A percentile compares a stretch with the other conserved stretches of the same genome.
These are phyloP conservation scores for Callopanchax toddi DNA, from an alignment of 2,113 vertebrate genomes.

Conservation along the genomic window DNA sequence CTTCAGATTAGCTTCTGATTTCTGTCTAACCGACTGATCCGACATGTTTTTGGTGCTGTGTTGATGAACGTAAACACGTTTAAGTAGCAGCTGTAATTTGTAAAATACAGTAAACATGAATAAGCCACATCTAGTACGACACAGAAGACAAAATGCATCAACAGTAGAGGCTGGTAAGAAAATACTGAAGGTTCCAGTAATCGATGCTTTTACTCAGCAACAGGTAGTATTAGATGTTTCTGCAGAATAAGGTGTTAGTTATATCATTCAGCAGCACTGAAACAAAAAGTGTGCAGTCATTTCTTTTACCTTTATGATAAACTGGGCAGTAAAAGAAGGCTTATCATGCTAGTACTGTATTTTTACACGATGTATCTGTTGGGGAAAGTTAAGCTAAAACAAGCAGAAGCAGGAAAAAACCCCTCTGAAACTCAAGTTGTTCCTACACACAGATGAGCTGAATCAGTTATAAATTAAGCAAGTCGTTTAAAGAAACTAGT, in stretches of 20 bases:
- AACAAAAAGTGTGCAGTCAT: not conserved
- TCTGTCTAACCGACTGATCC: too few species aligned
- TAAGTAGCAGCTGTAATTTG: too few species aligned
- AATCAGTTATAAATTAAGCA: constrained; percentile 40
- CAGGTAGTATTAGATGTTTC: too few species aligned
- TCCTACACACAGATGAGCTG: constrained; percentile 22
- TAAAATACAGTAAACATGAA: too few species aligned
- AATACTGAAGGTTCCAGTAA: too few species aligned
- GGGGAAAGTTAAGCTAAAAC: constrained; percentile 7
- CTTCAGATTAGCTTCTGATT: too few species aligned
- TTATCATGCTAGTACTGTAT: not conserved
- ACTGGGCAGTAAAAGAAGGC: not conserved
- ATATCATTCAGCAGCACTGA: constrained; percentile 1
- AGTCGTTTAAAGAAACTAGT: constrained; percentile 2
- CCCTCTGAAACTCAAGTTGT: not conserved
- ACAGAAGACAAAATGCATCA: too few species aligned
- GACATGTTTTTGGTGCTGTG: too few species aligned
- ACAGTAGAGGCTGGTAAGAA: too few species aligned
- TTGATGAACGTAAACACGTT: too few species aligned
- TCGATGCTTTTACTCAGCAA: too few species aligned
- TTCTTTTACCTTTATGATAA: constrained; percentile 2
- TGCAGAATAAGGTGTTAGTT: not conserved
- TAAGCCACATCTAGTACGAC: too few species aligned
- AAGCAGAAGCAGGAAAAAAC: not conserved
- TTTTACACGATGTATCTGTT: not conserved